Percentiles rank a stretch among this genome's conserved stretches.
These are phyloP conservation scores for Rhinopomastus cyanomelas DNA, from an alignment of 2,113 vertebrate genomes.

Conservation along the genomic window DNA sequence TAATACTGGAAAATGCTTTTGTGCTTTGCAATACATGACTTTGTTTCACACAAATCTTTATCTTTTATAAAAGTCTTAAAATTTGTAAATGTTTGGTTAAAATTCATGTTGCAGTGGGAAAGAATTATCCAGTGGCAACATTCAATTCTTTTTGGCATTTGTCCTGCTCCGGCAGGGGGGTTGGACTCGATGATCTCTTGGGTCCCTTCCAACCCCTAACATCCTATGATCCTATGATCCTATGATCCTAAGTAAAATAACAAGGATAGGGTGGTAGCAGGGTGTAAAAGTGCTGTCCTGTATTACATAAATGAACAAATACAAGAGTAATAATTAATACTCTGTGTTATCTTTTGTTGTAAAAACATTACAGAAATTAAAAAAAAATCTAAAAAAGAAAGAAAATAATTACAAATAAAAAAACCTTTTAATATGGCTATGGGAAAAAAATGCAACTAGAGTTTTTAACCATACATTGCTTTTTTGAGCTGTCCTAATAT, in stretches of 20 bases:
- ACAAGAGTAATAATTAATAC: not conserved
- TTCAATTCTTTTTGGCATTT: conserved; percentile 63
- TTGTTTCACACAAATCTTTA: conserved; percentile 53
- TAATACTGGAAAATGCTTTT: conserved; percentile 57
- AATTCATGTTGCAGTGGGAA: conserved; percentile 59
- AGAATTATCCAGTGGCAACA: conserved; percentile 57
- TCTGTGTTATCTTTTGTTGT: not conserved
- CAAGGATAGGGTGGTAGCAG: conserved; percentile 22
- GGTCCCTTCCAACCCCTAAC: no score
- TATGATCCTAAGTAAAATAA: conserved; percentile 62
- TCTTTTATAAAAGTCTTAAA: no score
- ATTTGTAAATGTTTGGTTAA: conserved; percentile 64
- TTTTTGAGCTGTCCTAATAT: not conserved
- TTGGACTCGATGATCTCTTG: no score
- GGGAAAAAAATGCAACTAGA: not conserved
- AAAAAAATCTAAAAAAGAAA: not conserved
- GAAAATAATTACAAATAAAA: not conserved
- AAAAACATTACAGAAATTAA: not conserved
- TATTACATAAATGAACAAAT: conserved; percentile 1
- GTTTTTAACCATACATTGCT: fast-evolving
- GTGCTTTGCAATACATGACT: conserved; percentile 49
- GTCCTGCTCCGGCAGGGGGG: no score
- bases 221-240: no score
- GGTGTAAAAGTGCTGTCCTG: not conserved
- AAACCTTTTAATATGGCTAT: not conserved